Conservation (phyloP, 2,113 vertebrate genomes). For the Petaurus breviceps region DNA sequence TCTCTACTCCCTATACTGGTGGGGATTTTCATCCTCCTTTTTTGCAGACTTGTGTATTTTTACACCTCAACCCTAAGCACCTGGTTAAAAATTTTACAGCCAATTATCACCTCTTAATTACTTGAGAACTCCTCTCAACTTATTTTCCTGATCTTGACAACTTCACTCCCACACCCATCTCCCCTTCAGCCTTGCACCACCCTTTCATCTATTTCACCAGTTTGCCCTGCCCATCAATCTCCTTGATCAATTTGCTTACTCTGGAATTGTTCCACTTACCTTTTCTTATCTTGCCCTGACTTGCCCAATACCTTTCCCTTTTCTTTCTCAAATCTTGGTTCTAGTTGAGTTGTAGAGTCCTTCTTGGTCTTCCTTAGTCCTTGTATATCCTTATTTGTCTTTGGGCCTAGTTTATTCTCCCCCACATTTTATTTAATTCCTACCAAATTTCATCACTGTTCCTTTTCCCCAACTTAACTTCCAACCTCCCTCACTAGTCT, state of each 20-base stretch:
- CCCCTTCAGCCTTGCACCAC: not conserved
- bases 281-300: not conserved
- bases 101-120: not conserved
- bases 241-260: not conserved
- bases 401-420: not conserved
- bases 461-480: not conserved
- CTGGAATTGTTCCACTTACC: not conserved
- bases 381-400: not conserved
- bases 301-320: not conserved
- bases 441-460: not conserved
- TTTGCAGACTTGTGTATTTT: not conserved
- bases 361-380: not conserved
- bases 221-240: not conserved
- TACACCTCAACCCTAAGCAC: not conserved
- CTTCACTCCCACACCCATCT: not conserved
- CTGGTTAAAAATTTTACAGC: not conserved
- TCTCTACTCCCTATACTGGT: not conserved
- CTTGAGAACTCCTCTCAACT: not conserved
- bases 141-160: not conserved
- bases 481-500: not conserved
- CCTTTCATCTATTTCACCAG: not conserved
- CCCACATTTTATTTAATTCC: not conserved
- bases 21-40: not conserved
- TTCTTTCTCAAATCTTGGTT: not conserved
- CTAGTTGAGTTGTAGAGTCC: not conserved